Evolutionary conservation across 2,888 invertebrate species (phyloP), one percentile per base, ranked within the genome.

Genomic region (Macrophya annulata): DNA sequence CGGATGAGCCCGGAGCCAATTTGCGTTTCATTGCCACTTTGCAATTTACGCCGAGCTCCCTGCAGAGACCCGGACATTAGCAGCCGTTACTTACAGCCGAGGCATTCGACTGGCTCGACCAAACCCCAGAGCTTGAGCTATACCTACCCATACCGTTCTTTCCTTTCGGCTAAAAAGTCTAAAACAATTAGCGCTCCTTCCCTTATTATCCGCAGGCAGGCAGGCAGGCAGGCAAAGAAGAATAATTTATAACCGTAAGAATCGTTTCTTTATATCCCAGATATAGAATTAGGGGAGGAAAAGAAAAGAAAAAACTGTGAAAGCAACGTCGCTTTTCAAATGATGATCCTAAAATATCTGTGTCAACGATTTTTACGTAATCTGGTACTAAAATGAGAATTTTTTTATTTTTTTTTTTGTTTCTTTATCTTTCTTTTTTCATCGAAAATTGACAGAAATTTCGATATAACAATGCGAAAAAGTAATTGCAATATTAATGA

Each of bases 1-100:
- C 81, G 81, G 81, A 81, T 65, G 81, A 81, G 51, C 81, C 43
- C 81, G 55, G 81, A 81, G 81, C 81, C 81, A 81, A 81, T 81
- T 81, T 81, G 81, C 81, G 81, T 81, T 81, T 81, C 81, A 81
- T 81, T 81, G 81, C 81, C 81, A 81, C 81, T 81, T 81, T 81
- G 81, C 62, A 65, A 81, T 81, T 81, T 77, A 77, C 77, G 77
- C 51, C 40, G 62, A 62, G 62, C 48, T 37, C 40, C 43, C 48
- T 37, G 40, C 81, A 81, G 62, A 81, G 81, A 81, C 81, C 81
- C 81, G 81, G 55, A 77, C 77, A 77, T 77, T 77, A 77, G 77
- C 81, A 62, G 62, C 62, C 81, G 81, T 81, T 81, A 81, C 81
- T 59, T 65, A 65, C 62, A 81, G 65, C 81, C 81, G 21, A 62